These are phyloP conservation scores for Pyxicephalus adspersus DNA, from an alignment of 2,113 vertebrate species.

Conservation along the genomic window DNA sequence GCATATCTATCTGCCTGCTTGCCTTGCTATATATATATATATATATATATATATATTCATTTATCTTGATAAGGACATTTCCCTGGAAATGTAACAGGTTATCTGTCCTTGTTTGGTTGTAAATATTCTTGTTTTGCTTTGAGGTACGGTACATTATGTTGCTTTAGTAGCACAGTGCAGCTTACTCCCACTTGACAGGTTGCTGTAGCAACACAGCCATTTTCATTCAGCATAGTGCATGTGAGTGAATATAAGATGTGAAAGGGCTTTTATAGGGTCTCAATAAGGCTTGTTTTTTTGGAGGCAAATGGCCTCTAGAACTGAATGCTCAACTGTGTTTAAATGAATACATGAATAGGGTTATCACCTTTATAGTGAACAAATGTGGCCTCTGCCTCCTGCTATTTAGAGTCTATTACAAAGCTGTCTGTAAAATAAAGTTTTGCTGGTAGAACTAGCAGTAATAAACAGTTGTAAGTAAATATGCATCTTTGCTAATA, in stretches of 20 bases:
- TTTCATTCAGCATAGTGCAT: conserved; percentile 9
- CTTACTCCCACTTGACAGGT: conserved; percentile 41
- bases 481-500: no score
- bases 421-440: no score
- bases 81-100: not conserved
- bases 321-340: not conserved
- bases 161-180: conserved; percentile 34
- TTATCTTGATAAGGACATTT: not conserved
- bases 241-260: not conserved
- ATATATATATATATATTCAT: no score
- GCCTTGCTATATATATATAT: no score
- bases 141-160: conserved; percentile 30
- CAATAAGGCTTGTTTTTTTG: not conserved
- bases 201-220: conserved; percentile 46
- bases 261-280: not conserved
- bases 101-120: conserved; percentile 9
- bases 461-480: no score
- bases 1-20: no score
- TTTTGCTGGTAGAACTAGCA: no score
- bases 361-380: not conserved
- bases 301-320: not conserved
- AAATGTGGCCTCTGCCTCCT: no score
- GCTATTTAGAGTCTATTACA: no score
- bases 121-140: conserved; percentile 28
- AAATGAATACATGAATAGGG: not conserved